phyloP scores from a whole-genome alignment of 2,888 invertebrate species.

The Rhingia campestris region DNA sequence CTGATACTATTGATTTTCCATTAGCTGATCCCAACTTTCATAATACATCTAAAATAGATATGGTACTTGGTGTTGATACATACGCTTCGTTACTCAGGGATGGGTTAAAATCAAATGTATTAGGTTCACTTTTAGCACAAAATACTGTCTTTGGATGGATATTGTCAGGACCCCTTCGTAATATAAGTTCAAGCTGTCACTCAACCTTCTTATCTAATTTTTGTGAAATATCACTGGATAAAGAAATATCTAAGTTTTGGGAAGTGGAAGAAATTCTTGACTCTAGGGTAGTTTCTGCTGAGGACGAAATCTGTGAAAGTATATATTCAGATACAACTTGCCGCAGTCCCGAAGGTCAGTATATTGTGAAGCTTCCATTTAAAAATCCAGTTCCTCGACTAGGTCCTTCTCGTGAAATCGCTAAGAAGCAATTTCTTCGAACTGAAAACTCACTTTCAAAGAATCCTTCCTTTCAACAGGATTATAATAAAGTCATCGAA shows the following conservation, averaged over 20 bases:
- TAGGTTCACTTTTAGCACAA: slow-evolving; percentile 14
- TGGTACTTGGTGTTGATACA: slow-evolving; percentile 20
- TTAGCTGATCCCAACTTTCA: slow-evolving; percentile 28
- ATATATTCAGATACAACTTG: neutral
- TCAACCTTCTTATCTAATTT: no score
- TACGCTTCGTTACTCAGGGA: slow-evolving; percentile 20
- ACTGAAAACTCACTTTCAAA: no score
- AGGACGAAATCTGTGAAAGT: no score
- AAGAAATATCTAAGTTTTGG: no score
- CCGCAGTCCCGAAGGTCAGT: slow-evolving; percentile 7
- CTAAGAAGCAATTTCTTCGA: slow-evolving; percentile 2
- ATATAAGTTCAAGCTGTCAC: no score
- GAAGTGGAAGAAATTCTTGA: no score
- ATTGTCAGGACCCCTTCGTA: slow-evolving; percentile 4
- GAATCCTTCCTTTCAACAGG: no score
- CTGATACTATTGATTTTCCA: neutral
- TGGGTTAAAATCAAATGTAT: slow-evolving; percentile 3
- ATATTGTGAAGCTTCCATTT: slow-evolving; percentile 18
- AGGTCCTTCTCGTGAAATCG: slow-evolving; percentile 13
- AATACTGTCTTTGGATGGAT: slow-evolving; percentile 21
- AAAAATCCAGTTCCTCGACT: neutral
- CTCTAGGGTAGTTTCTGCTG: no score
- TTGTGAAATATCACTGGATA: no score
- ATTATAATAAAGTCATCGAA: no score
- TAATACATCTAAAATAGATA: slow-evolving; percentile 25